Evolutionary conservation across 2,888 invertebrate species (phyloP), one percentile per base, ranked within the genome.

Genomic region (Mactromeris polynyma): DNA sequence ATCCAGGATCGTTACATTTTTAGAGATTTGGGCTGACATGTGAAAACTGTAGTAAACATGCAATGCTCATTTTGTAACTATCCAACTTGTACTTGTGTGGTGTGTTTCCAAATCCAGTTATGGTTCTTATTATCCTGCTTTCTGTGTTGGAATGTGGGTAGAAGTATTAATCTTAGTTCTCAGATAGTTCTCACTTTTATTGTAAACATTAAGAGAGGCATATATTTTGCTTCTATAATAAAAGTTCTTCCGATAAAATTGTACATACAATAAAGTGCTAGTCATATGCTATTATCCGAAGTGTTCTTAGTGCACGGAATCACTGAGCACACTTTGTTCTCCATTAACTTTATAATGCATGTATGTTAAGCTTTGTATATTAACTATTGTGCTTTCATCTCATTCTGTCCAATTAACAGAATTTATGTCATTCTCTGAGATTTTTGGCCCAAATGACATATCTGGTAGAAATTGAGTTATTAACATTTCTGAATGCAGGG

Each of bases 321-420:
- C 31, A 33, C 31, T 73, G 73, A 73, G 73, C 33, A 14, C 73
- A 17, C 9, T 2, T 58, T 73, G 31, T 33, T 73, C 73, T 26
- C 19, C n/a, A 4, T 73, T 14, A n/a, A 31, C 33, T 31, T 21
- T 7, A 33, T 69, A 33, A 14, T 69, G 73, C 73, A 73, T 73
- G 73, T 36, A 73, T 73, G 73, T 73, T 73, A 33, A 73, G 73
- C 73, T 73, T 73, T 73, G 73, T 73, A 73, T 73, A 64, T 64
- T 36, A 33, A 73, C 73, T 73, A 73, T 36, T 73, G 73, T 73
- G 73, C 73, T 73, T 73, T 73, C 73, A 73, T 73, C 17, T 36
- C 11, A 36, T 33, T 36, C 36, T 73, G 73, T 73, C 73, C 36
- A 73, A n/a, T 26, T 33, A 69, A 33, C 19, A 73, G 11, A 73